Percentiles rank a stretch among this genome's conserved stretches.
phyloP scores from a whole-genome alignment of 2,113 vertebrate genomes.

The Spermophilus dauricus region DNA sequence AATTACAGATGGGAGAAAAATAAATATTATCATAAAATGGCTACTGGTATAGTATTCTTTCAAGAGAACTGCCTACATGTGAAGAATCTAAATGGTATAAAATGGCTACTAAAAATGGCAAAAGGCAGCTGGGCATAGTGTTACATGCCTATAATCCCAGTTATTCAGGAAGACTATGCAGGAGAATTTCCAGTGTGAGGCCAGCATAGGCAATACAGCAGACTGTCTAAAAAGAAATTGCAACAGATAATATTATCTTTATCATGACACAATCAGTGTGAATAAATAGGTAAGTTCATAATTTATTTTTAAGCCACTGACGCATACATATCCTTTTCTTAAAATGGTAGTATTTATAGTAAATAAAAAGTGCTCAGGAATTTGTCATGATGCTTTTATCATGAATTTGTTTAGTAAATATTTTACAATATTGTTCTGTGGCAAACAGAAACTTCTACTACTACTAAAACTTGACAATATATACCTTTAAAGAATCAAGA shows the following conservation, averaged over 20 bases:
- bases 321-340: not conserved
- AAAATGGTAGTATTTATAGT: not conserved
- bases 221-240: not conserved
- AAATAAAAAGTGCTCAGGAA: not conserved
- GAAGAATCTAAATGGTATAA: slow-evolving; percentile 22
- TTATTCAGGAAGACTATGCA: not conserved
- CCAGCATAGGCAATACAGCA: not conserved
- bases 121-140: not conserved
- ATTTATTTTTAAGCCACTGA: slow-evolving; percentile 14
- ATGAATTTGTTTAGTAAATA: not conserved
- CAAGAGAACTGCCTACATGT: not conserved
- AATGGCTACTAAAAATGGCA: not conserved
- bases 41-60: slow-evolving; percentile 26
- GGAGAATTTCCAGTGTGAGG: not conserved
- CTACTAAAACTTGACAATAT: not conserved
- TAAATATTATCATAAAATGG: slow-evolving; percentile 74
- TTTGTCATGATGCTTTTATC: not conserved
- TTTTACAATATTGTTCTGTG: not conserved
- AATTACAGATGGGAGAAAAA: slow-evolving; percentile 82
- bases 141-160: not conserved
- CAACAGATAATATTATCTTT: slow-evolving; percentile 57
- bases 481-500: slow-evolving; percentile 19
- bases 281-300: slow-evolving; percentile 32
- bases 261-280: slow-evolving; percentile 45
- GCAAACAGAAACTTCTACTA: not conserved